Conservation (phyloP, 2,888 invertebrate species). For the Melinopterus prodromus region DNA sequence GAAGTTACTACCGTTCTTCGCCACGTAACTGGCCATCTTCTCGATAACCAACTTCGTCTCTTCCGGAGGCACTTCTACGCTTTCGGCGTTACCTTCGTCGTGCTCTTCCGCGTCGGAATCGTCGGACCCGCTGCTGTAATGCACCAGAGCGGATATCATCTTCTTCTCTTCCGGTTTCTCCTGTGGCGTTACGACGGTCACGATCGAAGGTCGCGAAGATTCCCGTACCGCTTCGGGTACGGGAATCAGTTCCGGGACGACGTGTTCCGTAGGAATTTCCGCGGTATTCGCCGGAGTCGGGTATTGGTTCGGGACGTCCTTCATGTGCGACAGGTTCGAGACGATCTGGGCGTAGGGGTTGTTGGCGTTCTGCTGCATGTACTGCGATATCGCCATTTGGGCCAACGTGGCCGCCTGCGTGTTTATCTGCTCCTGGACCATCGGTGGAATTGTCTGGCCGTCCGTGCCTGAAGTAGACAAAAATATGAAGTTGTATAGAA, state of each 20-base stretch:
- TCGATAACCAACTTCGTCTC: conserved; percentile 89
- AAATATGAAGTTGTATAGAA: not conserved
- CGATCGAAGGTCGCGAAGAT: not conserved
- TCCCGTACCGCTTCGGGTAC: not conserved
- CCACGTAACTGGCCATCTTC: conserved; percentile 96
- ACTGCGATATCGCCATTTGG: conserved; percentile 54
- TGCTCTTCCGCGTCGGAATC: conserved; percentile 36
- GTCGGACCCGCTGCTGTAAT: conserved; percentile 56
- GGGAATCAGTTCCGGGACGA: not conserved
- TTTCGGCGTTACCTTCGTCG: conserved; percentile 44
- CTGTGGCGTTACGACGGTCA: conserved; percentile 19
- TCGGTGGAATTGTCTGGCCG: conserved; percentile 35
- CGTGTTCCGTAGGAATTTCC: conserved; percentile 54
- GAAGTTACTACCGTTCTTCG: conserved; percentile 93
- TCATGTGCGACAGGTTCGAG: conserved; percentile 52
- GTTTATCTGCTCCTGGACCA: conserved; percentile 41
- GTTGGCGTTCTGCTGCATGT: conserved; percentile 48
- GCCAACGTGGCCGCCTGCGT: conserved; percentile 43
- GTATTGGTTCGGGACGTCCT: conserved; percentile 49
- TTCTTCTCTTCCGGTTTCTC: conserved; percentile 28
- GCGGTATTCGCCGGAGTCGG: conserved; percentile 43
- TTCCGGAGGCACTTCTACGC: conserved; percentile 71
- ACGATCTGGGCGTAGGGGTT: conserved; percentile 59
- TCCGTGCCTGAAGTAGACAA: conserved; percentile 30
- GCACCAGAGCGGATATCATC: conserved; percentile 45